Base-by-base conservation (phyloP, 1,140 invertebrate genomes). In the Drosophila auraria region DNA sequence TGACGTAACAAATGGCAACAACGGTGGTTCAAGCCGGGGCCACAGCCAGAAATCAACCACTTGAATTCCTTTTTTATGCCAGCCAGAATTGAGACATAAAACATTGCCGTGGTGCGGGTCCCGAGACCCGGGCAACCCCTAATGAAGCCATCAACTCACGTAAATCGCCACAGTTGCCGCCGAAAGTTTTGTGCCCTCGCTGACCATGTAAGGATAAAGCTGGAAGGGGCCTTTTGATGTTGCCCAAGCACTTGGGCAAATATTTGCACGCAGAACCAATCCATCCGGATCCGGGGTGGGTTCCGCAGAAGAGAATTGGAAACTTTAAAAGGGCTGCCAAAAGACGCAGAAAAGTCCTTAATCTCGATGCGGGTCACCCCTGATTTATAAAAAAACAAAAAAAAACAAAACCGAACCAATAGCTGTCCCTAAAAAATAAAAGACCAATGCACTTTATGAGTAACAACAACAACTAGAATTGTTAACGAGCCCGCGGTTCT, bases 71-170 rank as follows among this genome's bases (percentile, higher is more conserved):
- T 72, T 77, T 74, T 89, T 73, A 73, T 73, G 68, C 70, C 56
- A 44, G 65, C 72, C 77, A 36, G 81, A 84, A 87, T 83, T 87
- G 82, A 87, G 84, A 89, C 84, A 89, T 84, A 89, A 87, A 87
- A 77, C 76, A 82, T 61, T 73, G 59, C 53, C 53, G 45, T 68
- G 54, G 54, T 56, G 54, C 54, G 54, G 54, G 47, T 33, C 33
- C 33, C 53, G 68, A 12, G 30, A 51, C 73, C 33, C 47, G 56
- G 33, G 33, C 75, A 44, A 89, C 82, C 83, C 83, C 78, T 87
- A 87, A 87, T 87, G 81, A 89, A 87, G 80, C 84, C 63, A 87
- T 89, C 82, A 81, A 61, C 63, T 74, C 79, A 80, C 69, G 80
- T 83, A 78, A 73, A 78, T 78, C 69, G 44, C 51, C 59, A 72